Evolutionary conservation across 2,888 invertebrate species (phyloP), one percentile per base, ranked within the genome.

Genomic region (Perizoma flavofasciatum): DNA sequence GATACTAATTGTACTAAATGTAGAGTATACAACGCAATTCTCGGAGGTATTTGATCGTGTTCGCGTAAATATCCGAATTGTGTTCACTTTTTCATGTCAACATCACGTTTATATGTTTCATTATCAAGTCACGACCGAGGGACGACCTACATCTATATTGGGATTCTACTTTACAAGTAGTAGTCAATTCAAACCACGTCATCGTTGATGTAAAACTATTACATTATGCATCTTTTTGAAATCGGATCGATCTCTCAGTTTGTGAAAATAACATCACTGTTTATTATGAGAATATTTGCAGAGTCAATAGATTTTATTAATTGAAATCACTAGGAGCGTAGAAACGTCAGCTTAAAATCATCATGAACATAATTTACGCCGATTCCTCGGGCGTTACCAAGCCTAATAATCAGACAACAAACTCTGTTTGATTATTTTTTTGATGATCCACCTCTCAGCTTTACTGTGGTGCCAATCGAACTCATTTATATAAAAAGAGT

Each of bases 61-160:
- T 70, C 66, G 68, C 70, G 70, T 68, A 72, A 74, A 75, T 68
- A 77, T 72, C 63, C 68, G 70, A 74, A 78, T 79, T 72, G 71
- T 69, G 70, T 77, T 74, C 74, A 79, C 75, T 75, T 78, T 77
- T 75, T 79, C 74, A 71, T 81, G 78, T 77, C 78, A 75, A 77
- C 78, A 74, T 78, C 75, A 77, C 73, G 74, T 80, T 83, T 75
- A 73, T 69, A 72, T 71, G 78, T 81, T 75, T 75, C 74, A 81
- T 81, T 83, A 83, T 79, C 81, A 74, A 75, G 74, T 76, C 75
- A 73, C 75, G 68, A 72, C 22, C n/a, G n/a, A n/a, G n/a, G 22
- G 22, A 3, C 73, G 78, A 74, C 81, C 79, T 73, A 53, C 49
- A 78, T 79, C 69, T 69, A 78, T 78, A 75, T 78, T 78, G 70